Conservation (phyloP, 2,113 vertebrate species). For the Rostratula benghalensis region DNA sequence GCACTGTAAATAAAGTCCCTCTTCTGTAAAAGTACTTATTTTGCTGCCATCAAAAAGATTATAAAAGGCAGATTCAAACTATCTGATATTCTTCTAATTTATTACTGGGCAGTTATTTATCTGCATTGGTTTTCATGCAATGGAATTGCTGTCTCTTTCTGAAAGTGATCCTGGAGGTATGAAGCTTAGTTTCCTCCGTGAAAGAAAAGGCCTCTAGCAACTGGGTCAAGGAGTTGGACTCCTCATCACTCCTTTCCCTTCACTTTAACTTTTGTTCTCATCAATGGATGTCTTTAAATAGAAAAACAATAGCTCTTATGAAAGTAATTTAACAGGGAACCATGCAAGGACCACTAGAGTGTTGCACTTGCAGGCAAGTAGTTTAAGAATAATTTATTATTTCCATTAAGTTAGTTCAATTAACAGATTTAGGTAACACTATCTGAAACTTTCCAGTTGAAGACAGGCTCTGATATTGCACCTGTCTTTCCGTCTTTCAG, state of each 20-base stretch:
- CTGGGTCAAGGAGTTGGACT: not conserved
- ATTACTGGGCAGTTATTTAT: not conserved
- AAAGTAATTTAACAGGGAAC: not conserved
- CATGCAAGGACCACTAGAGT: not conserved
- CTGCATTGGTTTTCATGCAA: not conserved
- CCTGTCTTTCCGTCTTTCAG: not conserved
- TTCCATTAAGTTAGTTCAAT: not conserved
- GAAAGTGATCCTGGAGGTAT: not conserved
- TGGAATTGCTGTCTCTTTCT: not conserved
- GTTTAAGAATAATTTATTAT: not conserved
- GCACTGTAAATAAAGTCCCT: not conserved
- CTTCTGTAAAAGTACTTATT: not conserved
- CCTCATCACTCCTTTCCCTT: not conserved
- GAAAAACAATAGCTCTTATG: not conserved
- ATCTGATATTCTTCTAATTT: not conserved
- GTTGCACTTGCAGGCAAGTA: not conserved
- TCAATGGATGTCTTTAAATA: not conserved
- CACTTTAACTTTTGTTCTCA: not conserved
- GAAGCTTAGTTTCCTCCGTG: not conserved
- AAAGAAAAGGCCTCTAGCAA: not conserved
- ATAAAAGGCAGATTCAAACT: not conserved
- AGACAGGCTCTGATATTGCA: not conserved
- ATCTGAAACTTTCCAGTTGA: not conserved
- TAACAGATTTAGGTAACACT: not conserved
- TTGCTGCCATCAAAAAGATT: not conserved